Conservation (phyloP, 2,113 vertebrate species). For the Synchiropus splendidus region DNA sequence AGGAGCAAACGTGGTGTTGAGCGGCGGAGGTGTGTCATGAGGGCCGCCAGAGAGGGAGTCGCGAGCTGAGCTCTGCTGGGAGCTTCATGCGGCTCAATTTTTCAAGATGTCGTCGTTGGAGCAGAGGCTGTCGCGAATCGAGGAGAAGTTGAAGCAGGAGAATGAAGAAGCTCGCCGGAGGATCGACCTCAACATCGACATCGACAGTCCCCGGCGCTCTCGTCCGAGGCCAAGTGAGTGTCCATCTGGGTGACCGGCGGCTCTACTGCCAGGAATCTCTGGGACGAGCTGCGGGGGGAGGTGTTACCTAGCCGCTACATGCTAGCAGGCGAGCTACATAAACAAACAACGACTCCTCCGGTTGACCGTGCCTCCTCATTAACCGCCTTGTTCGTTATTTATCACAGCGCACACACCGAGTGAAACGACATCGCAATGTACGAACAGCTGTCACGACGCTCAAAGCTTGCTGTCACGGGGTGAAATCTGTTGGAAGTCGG, state of each 20-base stretch:
- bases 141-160: constrained; percentile 75
- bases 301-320: constrained; percentile 29
- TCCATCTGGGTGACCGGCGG: constrained; percentile 10
- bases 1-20: too few relatives aligned
- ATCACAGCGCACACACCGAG: neutral
- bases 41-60: constrained; percentile 43
- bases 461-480: constrained; percentile 7
- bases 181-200: constrained; percentile 74
- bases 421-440: neutral
- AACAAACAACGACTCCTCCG: constrained; percentile 54
- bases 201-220: constrained; percentile 70
- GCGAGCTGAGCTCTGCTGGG: constrained; percentile 48
- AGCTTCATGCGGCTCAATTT: constrained; percentile 67
- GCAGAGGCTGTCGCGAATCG: constrained; percentile 75
- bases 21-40: too few relatives aligned
- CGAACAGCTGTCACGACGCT: constrained; percentile 18
- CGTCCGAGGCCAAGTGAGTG: constrained; percentile 74
- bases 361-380: neutral
- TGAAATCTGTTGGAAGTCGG: constrained; percentile 28
- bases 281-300: constrained; percentile 23
- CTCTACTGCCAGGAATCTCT: constrained; percentile 25
- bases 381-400: neutral
- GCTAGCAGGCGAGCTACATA: constrained; percentile 62
- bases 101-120: constrained; percentile 80
- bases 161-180: constrained; percentile 69